Conservation (phyloP, 2,888 invertebrate genomes). For the Eugnorisma glareosa region DNA sequence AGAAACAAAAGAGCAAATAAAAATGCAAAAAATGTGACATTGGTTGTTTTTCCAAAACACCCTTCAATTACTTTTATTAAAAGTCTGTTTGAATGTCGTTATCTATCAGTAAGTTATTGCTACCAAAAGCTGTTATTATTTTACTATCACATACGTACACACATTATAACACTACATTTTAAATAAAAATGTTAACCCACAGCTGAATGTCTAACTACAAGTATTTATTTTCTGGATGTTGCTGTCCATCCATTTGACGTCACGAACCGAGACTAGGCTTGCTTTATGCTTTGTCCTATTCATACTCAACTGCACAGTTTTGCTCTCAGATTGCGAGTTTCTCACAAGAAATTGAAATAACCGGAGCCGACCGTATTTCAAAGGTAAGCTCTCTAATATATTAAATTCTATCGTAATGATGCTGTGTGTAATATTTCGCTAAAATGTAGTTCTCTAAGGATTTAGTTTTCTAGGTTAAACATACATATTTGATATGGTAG, state of each 20-base stretch:
- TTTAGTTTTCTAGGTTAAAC: not conserved
- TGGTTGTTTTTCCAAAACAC: too few relatives aligned
- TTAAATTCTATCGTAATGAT: conserved; percentile 30
- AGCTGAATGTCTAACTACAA: not conserved
- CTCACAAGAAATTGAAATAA: conserved; percentile 54
- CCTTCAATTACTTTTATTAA: too few relatives aligned
- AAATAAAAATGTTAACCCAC: not conserved
- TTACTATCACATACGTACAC: too few relatives aligned
- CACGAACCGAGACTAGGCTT: not conserved
- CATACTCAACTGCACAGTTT: conserved; percentile 27
- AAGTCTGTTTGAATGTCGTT: too few relatives aligned
- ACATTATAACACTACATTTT: too few relatives aligned
- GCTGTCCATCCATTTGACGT: not conserved
- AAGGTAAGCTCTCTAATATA: conserved; percentile 36
- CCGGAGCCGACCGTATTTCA: conserved; percentile 34
- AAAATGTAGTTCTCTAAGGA: not conserved
- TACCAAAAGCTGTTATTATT: too few relatives aligned
- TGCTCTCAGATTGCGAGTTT: conserved; percentile 40
- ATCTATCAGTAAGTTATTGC: too few relatives aligned
- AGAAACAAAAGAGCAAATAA: too few relatives aligned
- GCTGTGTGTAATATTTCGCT: not conserved
- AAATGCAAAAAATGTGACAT: too few relatives aligned
- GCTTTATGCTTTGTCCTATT: conserved; percentile 7
- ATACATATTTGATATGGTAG: too few relatives aligned
- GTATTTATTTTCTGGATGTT: not conserved